Conservation (phyloP, 1,140 invertebrate species). For the Dendrolimus punctatus region DNA sequence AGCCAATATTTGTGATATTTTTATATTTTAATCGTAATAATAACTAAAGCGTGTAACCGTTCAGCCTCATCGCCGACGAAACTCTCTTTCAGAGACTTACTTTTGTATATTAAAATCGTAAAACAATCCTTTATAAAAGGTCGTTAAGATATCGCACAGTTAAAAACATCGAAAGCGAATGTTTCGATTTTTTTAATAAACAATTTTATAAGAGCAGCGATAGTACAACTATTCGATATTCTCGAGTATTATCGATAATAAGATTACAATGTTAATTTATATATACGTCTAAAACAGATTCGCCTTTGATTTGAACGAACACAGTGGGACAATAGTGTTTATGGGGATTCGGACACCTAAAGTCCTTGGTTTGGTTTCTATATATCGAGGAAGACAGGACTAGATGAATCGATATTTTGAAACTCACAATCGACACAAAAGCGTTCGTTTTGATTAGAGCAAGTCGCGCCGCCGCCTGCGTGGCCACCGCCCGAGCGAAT, state of each 20-base stretch:
- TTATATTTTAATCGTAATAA: constrained; percentile 19
- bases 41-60: constrained; percentile 39
- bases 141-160: too few species aligned
- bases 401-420: constrained; percentile 38
- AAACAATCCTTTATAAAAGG: too few species aligned
- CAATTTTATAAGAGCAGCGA: background rate
- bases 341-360: constrained; percentile 9
- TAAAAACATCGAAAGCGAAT: too few species aligned
- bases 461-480: constrained; percentile 12
- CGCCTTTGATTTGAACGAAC: constrained; percentile 3
- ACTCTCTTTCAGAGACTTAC: constrained; percentile 4
- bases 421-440: constrained; percentile 2
- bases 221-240: background rate
- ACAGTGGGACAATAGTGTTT: constrained; percentile 2
- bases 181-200: too few species aligned
- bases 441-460: background rate
- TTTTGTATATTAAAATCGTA: too few species aligned
- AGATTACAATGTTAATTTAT: constrained; percentile 2
- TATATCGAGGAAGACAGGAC: constrained; percentile 52
- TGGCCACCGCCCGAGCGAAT: background rate
- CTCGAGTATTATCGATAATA: constrained; percentile 3
- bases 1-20: constrained; percentile 34
- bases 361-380: constrained; percentile 3
- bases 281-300: background rate
- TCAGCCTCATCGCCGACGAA: constrained; percentile 25